A percentile compares a stretch with the other conserved stretches of the same genome.
Evolutionary conservation across 1,140 invertebrate species (phyloP).

Genomic region (Drosophila triauraria): DNA sequence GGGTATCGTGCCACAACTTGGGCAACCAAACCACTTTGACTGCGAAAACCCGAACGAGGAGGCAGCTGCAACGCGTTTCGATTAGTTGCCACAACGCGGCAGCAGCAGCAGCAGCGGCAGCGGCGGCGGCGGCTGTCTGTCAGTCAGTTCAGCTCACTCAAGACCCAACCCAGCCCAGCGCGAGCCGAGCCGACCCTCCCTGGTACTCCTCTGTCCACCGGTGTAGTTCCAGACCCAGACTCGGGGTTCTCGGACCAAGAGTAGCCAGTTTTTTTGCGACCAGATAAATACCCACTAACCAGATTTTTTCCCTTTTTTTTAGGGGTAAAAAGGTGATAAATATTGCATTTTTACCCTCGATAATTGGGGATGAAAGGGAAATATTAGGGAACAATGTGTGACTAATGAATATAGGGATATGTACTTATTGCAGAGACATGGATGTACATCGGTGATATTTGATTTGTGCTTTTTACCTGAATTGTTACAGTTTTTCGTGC

Average conservation of each 20-base stretch:
- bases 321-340: neutral
- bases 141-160: conserved; percentile 51
- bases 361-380: neutral
- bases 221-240: conserved; percentile 26
- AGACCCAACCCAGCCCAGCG: conserved; percentile 35
- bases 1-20: conserved; percentile 72
- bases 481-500: no score
- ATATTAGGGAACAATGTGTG: neutral
- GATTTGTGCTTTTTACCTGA: neutral
- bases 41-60: conserved; percentile 52
- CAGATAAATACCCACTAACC: conserved; percentile 16
- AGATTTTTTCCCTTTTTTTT: conserved; percentile 3
- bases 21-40: conserved; percentile 77
- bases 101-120: no score
- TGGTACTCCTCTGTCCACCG: conserved; percentile 2
- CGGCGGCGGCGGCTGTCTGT: conserved; percentile 46
- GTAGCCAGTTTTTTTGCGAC: conserved; percentile 11
- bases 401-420: conserved; percentile 7
- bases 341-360: neutral
- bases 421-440: neutral
- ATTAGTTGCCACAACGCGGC: conserved; percentile 71
- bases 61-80: conserved; percentile 82
- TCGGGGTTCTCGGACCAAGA: neutral
- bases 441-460: conserved; percentile 1
- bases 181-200: conserved; percentile 24